Evolutionary conservation across 2,888 invertebrate species (phyloP), one percentile per base, ranked within the genome.

Genomic region (Amphipyra tragopoginis): DNA sequence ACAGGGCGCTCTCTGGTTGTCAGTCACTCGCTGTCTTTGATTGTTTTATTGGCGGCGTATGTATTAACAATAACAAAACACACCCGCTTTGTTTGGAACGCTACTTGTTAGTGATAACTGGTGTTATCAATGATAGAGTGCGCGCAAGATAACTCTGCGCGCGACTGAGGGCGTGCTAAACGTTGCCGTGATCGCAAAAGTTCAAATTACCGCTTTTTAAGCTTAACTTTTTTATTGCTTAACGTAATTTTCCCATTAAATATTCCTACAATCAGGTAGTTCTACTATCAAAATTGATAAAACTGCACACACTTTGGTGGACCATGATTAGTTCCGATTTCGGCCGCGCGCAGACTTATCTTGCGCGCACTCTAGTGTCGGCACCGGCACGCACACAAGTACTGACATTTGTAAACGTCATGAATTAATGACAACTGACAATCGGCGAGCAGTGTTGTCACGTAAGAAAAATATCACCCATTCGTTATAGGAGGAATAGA

Each of bases 31-130:
- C 34, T 29, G 36, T 36, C 29, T 14, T 6, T 6, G 21, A 15
- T 38, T 45, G 21, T 44, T 48, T 15, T 44, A 44, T 21, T 26
- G n/a, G 43, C 43, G 45, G 15, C 33, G 40, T 39, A 13, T 45
- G 43, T 15, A 26, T 14, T 43, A 34, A 58, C 47, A 60, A 64
- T 65, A 74, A 69, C 65, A 69, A 72, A 55, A 63, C 54, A 72
- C 68, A 14, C 54, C 65, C 61, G 57, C 42, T 39, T 70, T 53
- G 53, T 57, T 52, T 59, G 45, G 45, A 14, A 44, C 44, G 49
- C 56, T 56, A 63, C 59, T 61, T 51, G 60, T 53, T 49, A 72
- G 45, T 72, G 43, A 45, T 69, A 67, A 74, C 70, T 49, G 71
- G 45, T 72, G 43, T 44, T 69, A 67, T 73, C 70, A 67, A 65